These are phyloP conservation scores for Dysmachus trigonus DNA, from an alignment of 2,888 invertebrate genomes.

Conservation along the genomic window DNA sequence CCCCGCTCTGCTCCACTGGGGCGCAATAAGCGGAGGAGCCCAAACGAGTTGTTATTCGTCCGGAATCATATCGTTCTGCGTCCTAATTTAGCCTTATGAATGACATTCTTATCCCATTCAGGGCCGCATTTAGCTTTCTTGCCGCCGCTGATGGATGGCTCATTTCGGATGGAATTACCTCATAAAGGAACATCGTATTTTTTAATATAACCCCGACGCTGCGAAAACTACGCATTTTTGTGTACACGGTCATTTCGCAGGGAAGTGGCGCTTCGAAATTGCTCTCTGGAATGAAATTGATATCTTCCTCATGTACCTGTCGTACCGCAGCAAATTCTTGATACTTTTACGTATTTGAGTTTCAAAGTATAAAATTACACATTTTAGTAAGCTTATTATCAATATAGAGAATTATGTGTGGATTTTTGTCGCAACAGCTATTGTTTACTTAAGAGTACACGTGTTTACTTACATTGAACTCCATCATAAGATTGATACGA, in stretches of 20 bases:
- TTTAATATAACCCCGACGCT: neutral
- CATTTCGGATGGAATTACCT: neutral
- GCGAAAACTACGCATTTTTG: neutral
- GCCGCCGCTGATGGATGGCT: neutral
- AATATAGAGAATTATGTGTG: too few species aligned
- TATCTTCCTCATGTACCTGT: neutral
- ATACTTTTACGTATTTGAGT: too few species aligned
- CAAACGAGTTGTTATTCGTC: neutral
- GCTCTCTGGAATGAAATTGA: neutral
- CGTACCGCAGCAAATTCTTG: neutral
- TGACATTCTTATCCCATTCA: neutral
- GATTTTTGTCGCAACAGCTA: too few species aligned
- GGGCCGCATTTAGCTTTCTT: neutral
- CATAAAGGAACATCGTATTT: neutral
- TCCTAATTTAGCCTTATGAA: neutral
- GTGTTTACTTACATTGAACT: too few species aligned
- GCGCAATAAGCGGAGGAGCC: neutral
- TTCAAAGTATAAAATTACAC: too few species aligned
- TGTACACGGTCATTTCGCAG: neutral
- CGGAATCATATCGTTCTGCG: neutral
- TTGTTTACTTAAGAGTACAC: too few species aligned
- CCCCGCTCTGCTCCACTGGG: neutral
- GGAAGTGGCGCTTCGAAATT: neutral
- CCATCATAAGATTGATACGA: too few species aligned
- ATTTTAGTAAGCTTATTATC: neutral